phyloP scores from a whole-genome alignment of 2,113 vertebrate species.

The Macquaria ambigua region DNA sequence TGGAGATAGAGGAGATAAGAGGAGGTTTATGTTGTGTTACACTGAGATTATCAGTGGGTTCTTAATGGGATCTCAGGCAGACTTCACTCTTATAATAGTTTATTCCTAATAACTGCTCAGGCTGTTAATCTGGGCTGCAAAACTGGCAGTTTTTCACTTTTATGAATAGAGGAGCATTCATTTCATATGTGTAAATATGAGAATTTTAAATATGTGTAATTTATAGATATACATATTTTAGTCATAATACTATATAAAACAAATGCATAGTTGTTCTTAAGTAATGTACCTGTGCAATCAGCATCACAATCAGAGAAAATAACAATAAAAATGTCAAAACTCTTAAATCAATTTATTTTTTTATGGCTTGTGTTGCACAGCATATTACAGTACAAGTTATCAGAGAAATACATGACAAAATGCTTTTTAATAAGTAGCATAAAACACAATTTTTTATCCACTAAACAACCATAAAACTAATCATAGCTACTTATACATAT shows the following conservation, averaged over 20 bases:
- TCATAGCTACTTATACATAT: neutral
- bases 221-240: neutral
- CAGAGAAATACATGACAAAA: neutral
- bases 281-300: neutral
- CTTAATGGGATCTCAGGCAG: constrained; percentile 26
- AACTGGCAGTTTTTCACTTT: neutral
- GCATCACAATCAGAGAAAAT: neutral
- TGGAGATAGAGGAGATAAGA: constrained; percentile 81
- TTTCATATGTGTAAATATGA: neutral
- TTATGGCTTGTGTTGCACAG: neutral
- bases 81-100: neutral
- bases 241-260: neutral
- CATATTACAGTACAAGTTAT: neutral
- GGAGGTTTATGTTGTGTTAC: constrained; percentile 64
- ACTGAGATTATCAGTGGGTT: constrained; percentile 46
- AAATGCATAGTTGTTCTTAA: neutral
- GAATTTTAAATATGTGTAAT: neutral
- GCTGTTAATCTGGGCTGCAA: neutral
- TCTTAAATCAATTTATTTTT: neutral
- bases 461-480: neutral
- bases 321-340: neutral
- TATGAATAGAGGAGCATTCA: neutral
- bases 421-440: neutral
- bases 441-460: neutral
- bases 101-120: neutral